Evolutionary conservation across 2,888 invertebrate species (phyloP).

Genomic region (Tuta absoluta): DNA sequence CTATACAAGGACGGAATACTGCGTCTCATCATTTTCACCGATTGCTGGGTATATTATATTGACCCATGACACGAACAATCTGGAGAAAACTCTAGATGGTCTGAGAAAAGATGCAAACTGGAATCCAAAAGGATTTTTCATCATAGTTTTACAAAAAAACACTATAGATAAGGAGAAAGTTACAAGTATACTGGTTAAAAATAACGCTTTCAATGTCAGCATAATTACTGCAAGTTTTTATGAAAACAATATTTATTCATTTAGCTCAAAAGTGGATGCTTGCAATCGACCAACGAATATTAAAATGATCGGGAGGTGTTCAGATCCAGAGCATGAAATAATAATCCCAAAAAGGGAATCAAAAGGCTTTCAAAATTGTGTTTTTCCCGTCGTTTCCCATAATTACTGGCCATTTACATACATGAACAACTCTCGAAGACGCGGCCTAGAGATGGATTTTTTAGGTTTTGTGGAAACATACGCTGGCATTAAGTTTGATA

Average conservation of each 20-base stretch:
- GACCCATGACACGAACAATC: background rate
- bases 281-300: constrained; percentile 1
- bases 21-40: background rate
- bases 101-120: background rate
- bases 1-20: background rate
- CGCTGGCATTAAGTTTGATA: background rate
- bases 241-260: background rate
- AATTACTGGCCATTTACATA: constrained; percentile 16
- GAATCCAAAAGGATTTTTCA: constrained; percentile 1
- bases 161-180: background rate
- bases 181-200: background rate
- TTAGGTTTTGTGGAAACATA: background rate
- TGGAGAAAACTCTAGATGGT: background rate
- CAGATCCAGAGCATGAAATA: constrained; percentile 1
- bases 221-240: background rate
- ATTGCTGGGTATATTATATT: background rate
- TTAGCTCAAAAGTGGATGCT: background rate
- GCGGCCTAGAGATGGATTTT: background rate
- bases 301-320: background rate
- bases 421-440: background rate
- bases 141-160: background rate
- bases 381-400: background rate
- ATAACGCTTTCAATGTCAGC: background rate
- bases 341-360: background rate
- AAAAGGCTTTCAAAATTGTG: background rate